These are phyloP conservation scores for Daubentonia madagascariensis DNA, from an alignment of 2,113 vertebrate genomes.

Conservation along the genomic window DNA sequence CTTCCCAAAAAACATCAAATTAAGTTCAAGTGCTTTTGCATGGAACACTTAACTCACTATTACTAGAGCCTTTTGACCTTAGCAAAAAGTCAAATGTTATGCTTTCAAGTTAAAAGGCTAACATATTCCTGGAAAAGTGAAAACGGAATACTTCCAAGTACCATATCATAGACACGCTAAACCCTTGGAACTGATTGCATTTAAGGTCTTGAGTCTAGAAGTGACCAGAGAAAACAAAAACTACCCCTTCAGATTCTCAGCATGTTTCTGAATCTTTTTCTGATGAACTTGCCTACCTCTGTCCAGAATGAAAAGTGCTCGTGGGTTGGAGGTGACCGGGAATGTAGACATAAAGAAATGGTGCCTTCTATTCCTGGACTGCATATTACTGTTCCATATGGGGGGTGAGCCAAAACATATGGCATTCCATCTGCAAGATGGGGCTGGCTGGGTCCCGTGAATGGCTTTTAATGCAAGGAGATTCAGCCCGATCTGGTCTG, in stretches of 20 bases:
- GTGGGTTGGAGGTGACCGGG: conserved; percentile 55
- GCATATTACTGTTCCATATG: conserved; percentile 78
- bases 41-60: background rate
- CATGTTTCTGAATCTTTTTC: conserved; percentile 51
- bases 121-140: conserved; percentile 26
- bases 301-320: conserved; percentile 49
- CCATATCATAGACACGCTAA: background rate
- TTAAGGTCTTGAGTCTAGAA: conserved; percentile 36
- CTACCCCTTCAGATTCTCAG: conserved; percentile 23
- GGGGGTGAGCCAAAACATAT: conserved; percentile 82
- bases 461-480: conserved; percentile 79
- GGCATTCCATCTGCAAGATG: conserved; percentile 82
- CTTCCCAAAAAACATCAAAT: background rate
- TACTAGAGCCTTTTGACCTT: background rate
- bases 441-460: conserved; percentile 80
- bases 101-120: conserved; percentile 31
- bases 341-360: conserved; percentile 64
- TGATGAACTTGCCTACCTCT: conserved; percentile 48
- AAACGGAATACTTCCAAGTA: conserved; percentile 29
- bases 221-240: conserved; percentile 59
- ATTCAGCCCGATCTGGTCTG: conserved; percentile 83
- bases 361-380: conserved; percentile 78
- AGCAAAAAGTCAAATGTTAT: background rate
- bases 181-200: background rate
- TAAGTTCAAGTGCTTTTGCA: background rate